phyloP scores from a whole-genome alignment of 2,888 invertebrate species.

The Watsonalla cultraria region DNA sequence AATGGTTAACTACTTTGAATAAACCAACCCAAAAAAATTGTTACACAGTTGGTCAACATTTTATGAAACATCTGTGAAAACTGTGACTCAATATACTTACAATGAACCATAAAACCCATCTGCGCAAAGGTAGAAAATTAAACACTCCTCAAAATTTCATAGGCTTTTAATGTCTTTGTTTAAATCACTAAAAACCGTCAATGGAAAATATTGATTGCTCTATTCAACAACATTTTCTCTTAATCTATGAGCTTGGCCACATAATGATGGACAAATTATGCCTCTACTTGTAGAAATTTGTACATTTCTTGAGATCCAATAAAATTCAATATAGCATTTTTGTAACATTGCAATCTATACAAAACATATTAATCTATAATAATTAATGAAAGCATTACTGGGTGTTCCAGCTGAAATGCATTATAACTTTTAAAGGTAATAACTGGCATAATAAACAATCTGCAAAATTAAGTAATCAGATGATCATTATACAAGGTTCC shows the following conservation, averaged over 20 bases:
- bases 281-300: slow-evolving; percentile 32
- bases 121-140: slow-evolving; percentile 3
- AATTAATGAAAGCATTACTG: slow-evolving; percentile 29
- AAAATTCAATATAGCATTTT: slow-evolving; percentile 20
- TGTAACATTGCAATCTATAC: slow-evolving; percentile 35
- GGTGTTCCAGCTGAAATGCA: slow-evolving; percentile 24
- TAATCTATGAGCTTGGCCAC: slow-evolving; percentile 56
- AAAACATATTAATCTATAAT: slow-evolving; percentile 29
- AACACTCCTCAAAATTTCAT: slow-evolving; percentile 31
- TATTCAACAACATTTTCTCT: slow-evolving; percentile 50
- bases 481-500: background rate
- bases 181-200: slow-evolving; percentile 55
- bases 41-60: background rate
- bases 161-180: slow-evolving; percentile 55
- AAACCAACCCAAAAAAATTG: too few relatives aligned
- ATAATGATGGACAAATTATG: slow-evolving; percentile 22
- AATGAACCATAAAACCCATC: too few relatives aligned
- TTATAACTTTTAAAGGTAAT: slow-evolving; percentile 48
- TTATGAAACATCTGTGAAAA: slow-evolving; percentile 13
- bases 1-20: too few relatives aligned
- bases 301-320: slow-evolving; percentile 63
- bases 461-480: slow-evolving; percentile 12
- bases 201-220: slow-evolving; percentile 58
- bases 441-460: slow-evolving; percentile 34
- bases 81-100: background rate